phyloP scores from a whole-genome alignment of 2,113 vertebrate species.

The Baryphthengus martii region DNA sequence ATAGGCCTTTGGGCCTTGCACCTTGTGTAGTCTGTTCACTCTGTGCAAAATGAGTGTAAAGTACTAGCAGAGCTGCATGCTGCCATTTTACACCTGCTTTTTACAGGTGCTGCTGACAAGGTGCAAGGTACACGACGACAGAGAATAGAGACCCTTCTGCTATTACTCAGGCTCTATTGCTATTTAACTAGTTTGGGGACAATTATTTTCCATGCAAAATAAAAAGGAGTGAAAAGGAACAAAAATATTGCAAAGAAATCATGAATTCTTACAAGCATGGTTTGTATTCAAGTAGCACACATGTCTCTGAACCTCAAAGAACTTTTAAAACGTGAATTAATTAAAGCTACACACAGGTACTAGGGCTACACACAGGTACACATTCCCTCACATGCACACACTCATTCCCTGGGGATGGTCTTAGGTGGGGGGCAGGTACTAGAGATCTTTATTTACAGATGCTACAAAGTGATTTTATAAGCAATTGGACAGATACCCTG shows the following conservation, averaged over 20 bases:
- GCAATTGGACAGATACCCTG: background rate
- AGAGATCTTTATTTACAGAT: background rate
- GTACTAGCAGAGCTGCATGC: background rate
- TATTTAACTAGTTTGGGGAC: background rate
- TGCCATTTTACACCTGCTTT: background rate
- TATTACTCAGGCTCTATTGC: background rate
- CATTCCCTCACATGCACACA: background rate
- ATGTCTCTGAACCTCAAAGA: background rate
- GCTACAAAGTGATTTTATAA: background rate
- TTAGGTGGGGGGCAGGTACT: background rate
- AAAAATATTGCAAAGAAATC: background rate
- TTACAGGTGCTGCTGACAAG: background rate
- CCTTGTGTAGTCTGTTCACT: conserved; percentile 24
- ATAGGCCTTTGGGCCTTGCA: conserved; percentile 39
- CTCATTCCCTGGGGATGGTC: background rate
- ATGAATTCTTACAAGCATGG: background rate
- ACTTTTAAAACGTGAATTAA: background rate
- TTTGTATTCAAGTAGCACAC: background rate
- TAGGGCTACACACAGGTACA: background rate
- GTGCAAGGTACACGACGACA: background rate
- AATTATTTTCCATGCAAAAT: background rate
- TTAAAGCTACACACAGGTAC: background rate
- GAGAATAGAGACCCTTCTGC: background rate
- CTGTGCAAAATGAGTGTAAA: conserved; percentile 22
- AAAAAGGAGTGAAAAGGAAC: background rate